Conservation (phyloP, 2,113 vertebrate genomes). For the Myotis yumanensis region DNA sequence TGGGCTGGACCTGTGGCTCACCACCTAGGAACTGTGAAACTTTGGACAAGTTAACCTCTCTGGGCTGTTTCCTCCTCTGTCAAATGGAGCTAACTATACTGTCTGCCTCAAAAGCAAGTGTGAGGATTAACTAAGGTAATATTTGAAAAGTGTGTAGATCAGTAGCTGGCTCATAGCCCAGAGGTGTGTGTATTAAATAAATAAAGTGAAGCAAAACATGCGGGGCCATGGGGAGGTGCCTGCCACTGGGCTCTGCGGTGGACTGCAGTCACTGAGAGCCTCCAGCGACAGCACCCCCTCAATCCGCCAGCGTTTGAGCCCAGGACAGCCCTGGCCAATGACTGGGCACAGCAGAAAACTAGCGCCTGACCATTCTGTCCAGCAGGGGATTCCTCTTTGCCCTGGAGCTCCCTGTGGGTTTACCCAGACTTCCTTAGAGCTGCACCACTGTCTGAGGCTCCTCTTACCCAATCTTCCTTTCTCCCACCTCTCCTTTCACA, state of each 20-base stretch:
- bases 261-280: not conserved
- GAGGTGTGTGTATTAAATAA: slow-evolving; percentile 39
- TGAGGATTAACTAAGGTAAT: not conserved
- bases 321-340: not conserved
- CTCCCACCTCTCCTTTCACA: not conserved
- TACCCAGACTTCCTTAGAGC: not conserved
- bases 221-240: not conserved
- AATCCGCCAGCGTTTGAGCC: not conserved
- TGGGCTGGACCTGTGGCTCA: not conserved
- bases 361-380: not conserved
- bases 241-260: not conserved
- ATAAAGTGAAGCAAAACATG: not conserved
- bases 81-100: not conserved
- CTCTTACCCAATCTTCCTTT: not conserved
- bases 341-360: not conserved
- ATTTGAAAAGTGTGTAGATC: not conserved
- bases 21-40: not conserved
- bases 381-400: not conserved
- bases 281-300: not conserved
- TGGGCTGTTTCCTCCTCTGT: not conserved
- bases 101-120: not conserved
- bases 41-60: not conserved
- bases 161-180: slow-evolving; percentile 36
- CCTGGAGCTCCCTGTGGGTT: not conserved
- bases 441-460: not conserved